These are phyloP conservation scores for Luffia ferchaultella DNA, from an alignment of 2,888 invertebrate species.

Conservation along the genomic window DNA sequence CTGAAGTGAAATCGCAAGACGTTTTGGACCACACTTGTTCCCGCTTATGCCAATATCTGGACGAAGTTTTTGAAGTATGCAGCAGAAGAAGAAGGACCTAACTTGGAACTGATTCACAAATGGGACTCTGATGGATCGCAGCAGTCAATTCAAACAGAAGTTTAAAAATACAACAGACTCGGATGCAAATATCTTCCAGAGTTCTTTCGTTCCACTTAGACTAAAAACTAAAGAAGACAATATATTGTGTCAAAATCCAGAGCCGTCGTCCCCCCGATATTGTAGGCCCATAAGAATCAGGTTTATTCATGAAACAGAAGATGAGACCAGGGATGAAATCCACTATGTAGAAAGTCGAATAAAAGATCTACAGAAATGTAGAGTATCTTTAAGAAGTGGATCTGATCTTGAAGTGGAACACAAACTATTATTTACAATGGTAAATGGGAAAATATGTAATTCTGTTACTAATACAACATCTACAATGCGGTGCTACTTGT, in stretches of 20 bases:
- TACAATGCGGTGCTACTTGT: neutral
- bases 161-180: slow-evolving; percentile 4
- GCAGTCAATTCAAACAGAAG: slow-evolving; percentile 5
- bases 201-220: slow-evolving; percentile 8
- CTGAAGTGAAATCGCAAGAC: slow-evolving; percentile 5
- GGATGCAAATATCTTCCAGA: slow-evolving; percentile 9
- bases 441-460: neutral
- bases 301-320: slow-evolving; percentile 9
- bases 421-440: slow-evolving; percentile 1
- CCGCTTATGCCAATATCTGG: neutral
- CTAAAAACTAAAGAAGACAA: neutral
- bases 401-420: too few relatives aligned
- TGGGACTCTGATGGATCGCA: slow-evolving; percentile 12
- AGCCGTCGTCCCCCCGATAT: slow-evolving; percentile 8
- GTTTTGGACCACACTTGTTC: slow-evolving; percentile 5
- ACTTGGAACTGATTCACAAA: neutral
- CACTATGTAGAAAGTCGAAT: neutral
- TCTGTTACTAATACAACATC: neutral
- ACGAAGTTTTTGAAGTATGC: neutral
- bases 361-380: neutral
- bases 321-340: slow-evolving; percentile 9
- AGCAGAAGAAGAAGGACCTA: neutral
- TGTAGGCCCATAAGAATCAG: slow-evolving; percentile 10
- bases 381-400: neutral
- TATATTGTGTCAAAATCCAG: slow-evolving; percentile 9